phyloP scores from a whole-genome alignment of 2,888 invertebrate genomes.

The Cynaeus angustus region DNA sequence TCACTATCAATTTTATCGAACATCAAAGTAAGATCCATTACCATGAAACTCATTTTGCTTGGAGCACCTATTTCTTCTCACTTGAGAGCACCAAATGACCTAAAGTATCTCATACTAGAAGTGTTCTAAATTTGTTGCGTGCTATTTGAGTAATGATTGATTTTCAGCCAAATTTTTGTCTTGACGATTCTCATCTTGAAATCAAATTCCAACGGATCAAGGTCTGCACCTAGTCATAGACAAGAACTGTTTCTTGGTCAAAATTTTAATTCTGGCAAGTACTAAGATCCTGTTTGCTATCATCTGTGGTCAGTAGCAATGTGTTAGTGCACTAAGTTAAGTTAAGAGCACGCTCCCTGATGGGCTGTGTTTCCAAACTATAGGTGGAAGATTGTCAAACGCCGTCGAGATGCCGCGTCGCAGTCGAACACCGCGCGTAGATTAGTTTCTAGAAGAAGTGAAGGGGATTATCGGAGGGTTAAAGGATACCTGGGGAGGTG shows the following conservation, averaged over 20 bases:
- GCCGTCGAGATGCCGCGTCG: conserved; percentile 61
- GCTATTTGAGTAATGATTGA: conserved; percentile 5
- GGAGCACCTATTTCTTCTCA: neutral
- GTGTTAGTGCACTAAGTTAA: conserved; percentile 60
- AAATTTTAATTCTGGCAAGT: conserved; percentile 22
- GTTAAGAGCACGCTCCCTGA: conserved; percentile 66
- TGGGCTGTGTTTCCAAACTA: conserved; percentile 73
- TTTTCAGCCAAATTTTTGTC: conserved; percentile 36
- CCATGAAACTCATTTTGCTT: neutral
- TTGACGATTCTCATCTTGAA: conserved; percentile 28
- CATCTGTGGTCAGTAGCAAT: conserved; percentile 58
- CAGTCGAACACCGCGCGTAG: conserved; percentile 61
- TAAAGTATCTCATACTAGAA: neutral
- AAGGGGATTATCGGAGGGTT: conserved; percentile 65
- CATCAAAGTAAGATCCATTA: too few relatives aligned
- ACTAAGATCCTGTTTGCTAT: conserved; percentile 28
- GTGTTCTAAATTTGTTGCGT: neutral
- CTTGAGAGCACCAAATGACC: neutral
- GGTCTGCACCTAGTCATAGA: conserved; percentile 9
- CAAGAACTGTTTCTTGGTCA: conserved; percentile 17
- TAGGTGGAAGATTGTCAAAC: conserved; percentile 69
- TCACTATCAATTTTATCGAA: too few relatives aligned
- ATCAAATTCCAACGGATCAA: conserved; percentile 14
- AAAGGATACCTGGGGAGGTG: conserved; percentile 70
- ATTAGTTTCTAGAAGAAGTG: conserved; percentile 61